Conservation (phyloP, 1,140 invertebrate species). For the Bombus sylvicola region DNA sequence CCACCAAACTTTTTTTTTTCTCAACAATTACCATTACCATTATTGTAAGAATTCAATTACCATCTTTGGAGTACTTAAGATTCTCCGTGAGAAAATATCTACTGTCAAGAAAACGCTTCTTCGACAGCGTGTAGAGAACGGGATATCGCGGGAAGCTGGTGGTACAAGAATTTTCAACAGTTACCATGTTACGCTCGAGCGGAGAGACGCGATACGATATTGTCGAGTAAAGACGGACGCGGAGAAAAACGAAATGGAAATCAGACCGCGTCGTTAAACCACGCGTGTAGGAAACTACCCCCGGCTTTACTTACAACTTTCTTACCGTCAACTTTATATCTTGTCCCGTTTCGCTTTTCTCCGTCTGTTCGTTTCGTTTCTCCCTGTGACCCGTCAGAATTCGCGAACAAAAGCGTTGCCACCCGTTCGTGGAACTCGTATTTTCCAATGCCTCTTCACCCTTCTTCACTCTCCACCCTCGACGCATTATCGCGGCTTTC, state of each 20-base stretch:
- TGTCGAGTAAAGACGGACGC: not conserved
- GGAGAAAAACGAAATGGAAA: constrained; percentile 41
- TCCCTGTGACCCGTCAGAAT: not conserved
- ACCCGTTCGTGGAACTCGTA: constrained; percentile 12
- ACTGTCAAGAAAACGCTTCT: not conserved
- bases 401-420: constrained; percentile 6
- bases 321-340: constrained; percentile 42
- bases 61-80: not conserved
- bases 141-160: no score
- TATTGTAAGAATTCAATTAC: not conserved
- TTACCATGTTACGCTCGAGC: not conserved
- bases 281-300: constrained; percentile 2
- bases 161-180: not conserved
- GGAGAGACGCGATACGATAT: not conserved
- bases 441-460: not conserved
- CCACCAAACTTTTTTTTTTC: no score
- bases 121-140: not conserved
- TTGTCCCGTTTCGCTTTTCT: not conserved
- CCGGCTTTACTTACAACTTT: constrained; percentile 39
- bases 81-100: no score
- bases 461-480: not conserved
- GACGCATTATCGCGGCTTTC: constrained; percentile 39
- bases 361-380: not conserved
- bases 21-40: no score
- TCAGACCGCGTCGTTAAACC: constrained; percentile 43